Evolutionary conservation across 1,140 invertebrate genomes (phyloP).

Genomic region (Xylocopa sonorina): DNA sequence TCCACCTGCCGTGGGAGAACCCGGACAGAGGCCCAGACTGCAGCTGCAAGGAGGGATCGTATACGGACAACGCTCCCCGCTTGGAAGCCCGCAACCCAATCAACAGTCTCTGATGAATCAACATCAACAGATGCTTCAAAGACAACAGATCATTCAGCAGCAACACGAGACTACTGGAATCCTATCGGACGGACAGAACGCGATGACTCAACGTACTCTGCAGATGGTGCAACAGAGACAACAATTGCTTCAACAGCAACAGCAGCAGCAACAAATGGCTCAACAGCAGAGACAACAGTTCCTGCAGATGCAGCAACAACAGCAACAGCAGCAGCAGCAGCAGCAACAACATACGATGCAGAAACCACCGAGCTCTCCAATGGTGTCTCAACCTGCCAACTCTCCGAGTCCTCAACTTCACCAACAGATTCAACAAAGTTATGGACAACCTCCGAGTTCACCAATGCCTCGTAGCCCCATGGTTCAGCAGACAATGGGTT

Average conservation of each 20-base stretch:
- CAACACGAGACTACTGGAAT: slow-evolving; percentile 75
- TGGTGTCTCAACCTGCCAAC: slow-evolving; percentile 82
- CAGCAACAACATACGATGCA: slow-evolving; percentile 76
- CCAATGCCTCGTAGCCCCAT: slow-evolving; percentile 86
- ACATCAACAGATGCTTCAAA: slow-evolving; percentile 81
- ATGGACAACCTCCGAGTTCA: slow-evolving; percentile 84
- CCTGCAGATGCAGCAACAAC: slow-evolving; percentile 78
- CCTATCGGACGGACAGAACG: slow-evolving; percentile 78
- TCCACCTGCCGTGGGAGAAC: slow-evolving; percentile 73
- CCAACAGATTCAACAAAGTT: slow-evolving; percentile 82
- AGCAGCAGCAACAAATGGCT: slow-evolving; percentile 78
- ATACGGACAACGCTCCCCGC: slow-evolving; percentile 77
- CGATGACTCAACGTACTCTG: slow-evolving; percentile 75
- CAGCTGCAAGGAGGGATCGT: slow-evolving; percentile 76
- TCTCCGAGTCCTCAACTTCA: slow-evolving; percentile 83
- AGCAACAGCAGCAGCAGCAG: slow-evolving; percentile 82
- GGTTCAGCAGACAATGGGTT: slow-evolving; percentile 82
- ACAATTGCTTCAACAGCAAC: slow-evolving; percentile 82
- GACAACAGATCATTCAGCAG: slow-evolving; percentile 81
- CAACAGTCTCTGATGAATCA: slow-evolving; percentile 78
- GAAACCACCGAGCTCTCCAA: slow-evolving; percentile 82
- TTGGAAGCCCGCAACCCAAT: slow-evolving; percentile 75
- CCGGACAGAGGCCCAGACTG: slow-evolving; percentile 75
- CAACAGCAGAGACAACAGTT: slow-evolving; percentile 79
- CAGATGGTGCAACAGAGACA: slow-evolving; percentile 79